These are phyloP conservation scores for Oceanites oceanicus DNA, from an alignment of 2,113 vertebrate genomes.

Conservation along the genomic window DNA sequence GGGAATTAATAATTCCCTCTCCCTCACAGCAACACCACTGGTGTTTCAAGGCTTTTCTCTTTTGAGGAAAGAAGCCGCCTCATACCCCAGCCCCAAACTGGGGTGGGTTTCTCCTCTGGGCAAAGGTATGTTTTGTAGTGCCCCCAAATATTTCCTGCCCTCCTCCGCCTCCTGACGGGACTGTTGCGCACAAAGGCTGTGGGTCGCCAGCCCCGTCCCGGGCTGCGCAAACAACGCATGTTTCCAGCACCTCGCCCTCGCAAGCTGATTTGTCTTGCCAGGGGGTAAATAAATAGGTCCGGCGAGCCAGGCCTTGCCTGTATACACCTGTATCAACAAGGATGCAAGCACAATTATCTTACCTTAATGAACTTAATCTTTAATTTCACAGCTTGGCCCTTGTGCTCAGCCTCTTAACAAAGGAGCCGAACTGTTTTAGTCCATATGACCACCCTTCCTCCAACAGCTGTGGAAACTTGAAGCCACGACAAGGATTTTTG, in stretches of 20 bases:
- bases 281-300: constrained; percentile 46
- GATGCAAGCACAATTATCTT: constrained; percentile 76
- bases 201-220: background rate
- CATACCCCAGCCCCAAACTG: background rate
- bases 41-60: background rate
- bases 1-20: constrained; percentile 35
- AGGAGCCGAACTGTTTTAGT: constrained; percentile 76
- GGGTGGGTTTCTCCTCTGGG: background rate
- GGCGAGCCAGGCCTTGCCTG: constrained; percentile 7
- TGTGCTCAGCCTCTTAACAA: constrained; percentile 77
- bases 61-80: background rate
- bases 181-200: background rate
- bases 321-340: constrained; percentile 80
- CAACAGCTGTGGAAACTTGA: constrained; percentile 82
- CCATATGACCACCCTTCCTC: constrained; percentile 74
- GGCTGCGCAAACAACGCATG: constrained; percentile 34
- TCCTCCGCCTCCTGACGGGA: background rate
- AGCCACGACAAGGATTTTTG: constrained; percentile 82
- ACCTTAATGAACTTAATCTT: constrained; percentile 86
- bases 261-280: constrained; percentile 10
- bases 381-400: constrained; percentile 82
- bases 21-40: background rate
- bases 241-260: background rate
- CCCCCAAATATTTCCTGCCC: background rate
- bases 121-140: background rate